Conservation (phyloP, 1,140 invertebrate genomes). For the Ylistrum balloti region DNA sequence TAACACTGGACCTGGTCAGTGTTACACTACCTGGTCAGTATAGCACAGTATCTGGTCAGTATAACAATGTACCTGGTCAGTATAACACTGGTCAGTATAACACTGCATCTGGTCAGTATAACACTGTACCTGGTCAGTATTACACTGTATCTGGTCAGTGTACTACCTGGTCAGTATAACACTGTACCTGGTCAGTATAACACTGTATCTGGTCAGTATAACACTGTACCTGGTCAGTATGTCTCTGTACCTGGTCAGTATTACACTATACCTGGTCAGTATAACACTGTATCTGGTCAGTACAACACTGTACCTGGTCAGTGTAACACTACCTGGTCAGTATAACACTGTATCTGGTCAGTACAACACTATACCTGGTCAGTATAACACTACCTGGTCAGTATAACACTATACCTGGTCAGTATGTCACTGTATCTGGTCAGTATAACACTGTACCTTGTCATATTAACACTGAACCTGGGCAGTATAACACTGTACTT, state of each 20-base stretch:
- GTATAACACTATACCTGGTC: neutral
- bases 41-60: too few relatives aligned
- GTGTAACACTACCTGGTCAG: neutral
- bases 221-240: conserved; percentile 23
- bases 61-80: too few relatives aligned
- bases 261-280: neutral
- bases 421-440: neutral
- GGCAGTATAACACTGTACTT: neutral
- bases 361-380: neutral
- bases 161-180: neutral
- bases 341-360: conserved; percentile 26
- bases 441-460: neutral
- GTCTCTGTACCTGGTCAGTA: neutral
- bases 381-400: conserved; percentile 6
- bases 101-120: neutral
- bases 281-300: neutral
- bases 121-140: neutral
- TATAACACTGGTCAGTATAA: too few relatives aligned
- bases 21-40: too few relatives aligned
- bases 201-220: neutral
- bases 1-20: too few relatives aligned
- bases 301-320: conserved; percentile 12
- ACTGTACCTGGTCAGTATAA: neutral
- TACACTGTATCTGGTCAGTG: neutral
- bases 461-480: neutral